Base-by-base conservation (phyloP, 2,797 vertebrate genomes). In the Discoglossus pictus region DNA sequence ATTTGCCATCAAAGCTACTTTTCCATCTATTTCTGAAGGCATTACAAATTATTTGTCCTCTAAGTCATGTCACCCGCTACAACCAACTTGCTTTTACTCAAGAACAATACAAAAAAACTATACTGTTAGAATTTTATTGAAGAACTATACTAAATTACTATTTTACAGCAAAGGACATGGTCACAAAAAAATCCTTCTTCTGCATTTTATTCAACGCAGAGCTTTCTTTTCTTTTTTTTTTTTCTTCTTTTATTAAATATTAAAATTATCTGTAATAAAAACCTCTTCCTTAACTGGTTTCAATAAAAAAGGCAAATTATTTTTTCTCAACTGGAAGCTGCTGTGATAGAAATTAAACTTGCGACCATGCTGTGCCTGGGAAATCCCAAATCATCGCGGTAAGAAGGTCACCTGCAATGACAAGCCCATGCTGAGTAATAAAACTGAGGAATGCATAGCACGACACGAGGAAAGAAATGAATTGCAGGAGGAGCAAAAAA, bases 301-400 rank as follows among this genome's bases (percentile, higher is more conserved):
- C 64, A 64, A 64, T 74, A 72, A 74, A 61, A 75, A 74, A 46
- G 68, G 74, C 53, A 58, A 62, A 74, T 78, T 73, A 76, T 82
- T 78, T 76, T 77, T 76, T 74, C 59, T 63, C 47, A 78, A 75
- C 74, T 10, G 40, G 7, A 79, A 77, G 76, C 79, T 83, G 74
- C 79, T 76, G 75, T 79, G 79, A 81, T 78, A 78, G 75, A 82
- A 85, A 85, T 85, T 82, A 82, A 82, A 79, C 60, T 61, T 42
- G 75, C 68, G 67, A 56, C 77, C 79, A 68, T 72, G 80, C 80
- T 83, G 81, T 47, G 83, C 77, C 68, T 81, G 81, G 84, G 80
- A 83, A 83, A 84, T 81, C 76, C 75, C 62, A 72, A 68, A 51
- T 70, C 43, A 76, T 40, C 76, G 54, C 36, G 76, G 51, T 70